Evolutionary conservation across 2,888 invertebrate genomes (phyloP), one percentile per base, ranked within the genome.

Genomic region (Amiota mariae): DNA sequence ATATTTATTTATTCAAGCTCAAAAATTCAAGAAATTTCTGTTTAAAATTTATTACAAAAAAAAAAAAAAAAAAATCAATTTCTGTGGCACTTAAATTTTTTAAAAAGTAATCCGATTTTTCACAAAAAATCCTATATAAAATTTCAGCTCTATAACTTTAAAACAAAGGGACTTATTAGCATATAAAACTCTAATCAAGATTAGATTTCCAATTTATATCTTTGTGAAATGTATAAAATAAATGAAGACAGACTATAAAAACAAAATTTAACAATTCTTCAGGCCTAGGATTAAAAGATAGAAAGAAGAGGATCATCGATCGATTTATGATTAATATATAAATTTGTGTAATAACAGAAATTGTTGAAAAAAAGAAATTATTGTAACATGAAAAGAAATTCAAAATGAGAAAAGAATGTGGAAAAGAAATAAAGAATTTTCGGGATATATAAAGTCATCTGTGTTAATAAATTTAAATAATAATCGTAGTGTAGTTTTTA

Each of bases 391-490:
- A 71, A 68, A 73, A 71, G 68, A 24, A 77, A 71, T 72, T 71
- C 36, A 61, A 70, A 49, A 56, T 15, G 61, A 71, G 72, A 72
- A 67, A 74, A 76, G 24, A 24, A 24, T 24, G 24, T 24, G 75
- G 81, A 74, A 82, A 76, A 76, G n/a, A 80, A 78, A 78, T 71
- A 77, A 81, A 78, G 76, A 80, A 78, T 79, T 81, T 82, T 78
- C 71, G 78, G 74, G 73, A 75, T 85, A 36, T 36, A 89, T 87
- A 89, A 90, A 90, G 89, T 89, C 88, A 90, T 88, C 89, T 89
- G 90, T 89, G 89, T 89, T 89, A 89, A 87, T 87, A 88, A 85
- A 87, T 85, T 82, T 84, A 87, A 87, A 84, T 87, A 80, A 36
- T 36, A 84, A 84, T 81, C 75, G 79, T 84, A 84, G 87, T 68